These are phyloP conservation scores for Scomber colias DNA, from an alignment of 2,113 vertebrate species.

Conservation along the genomic window DNA sequence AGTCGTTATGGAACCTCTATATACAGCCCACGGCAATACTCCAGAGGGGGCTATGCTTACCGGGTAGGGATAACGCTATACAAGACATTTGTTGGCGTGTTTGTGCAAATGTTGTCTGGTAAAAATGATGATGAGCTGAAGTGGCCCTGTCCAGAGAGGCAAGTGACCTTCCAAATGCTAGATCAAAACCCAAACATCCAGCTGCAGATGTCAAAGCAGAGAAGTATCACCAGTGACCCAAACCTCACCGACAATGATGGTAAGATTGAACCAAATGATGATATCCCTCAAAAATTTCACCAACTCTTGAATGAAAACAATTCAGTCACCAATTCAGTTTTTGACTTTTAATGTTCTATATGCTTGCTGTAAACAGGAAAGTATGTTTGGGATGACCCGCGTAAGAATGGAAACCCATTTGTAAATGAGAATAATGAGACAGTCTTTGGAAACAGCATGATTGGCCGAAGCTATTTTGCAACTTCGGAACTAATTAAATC, in stretches of 20 bases:
- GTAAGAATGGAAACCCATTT: slow-evolving; percentile 59
- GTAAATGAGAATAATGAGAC: slow-evolving; percentile 61
- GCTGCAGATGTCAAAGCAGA: slow-evolving; percentile 86
- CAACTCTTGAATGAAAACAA: slow-evolving; percentile 33
- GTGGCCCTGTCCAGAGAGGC: slow-evolving; percentile 89
- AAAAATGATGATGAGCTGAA: slow-evolving; percentile 83
- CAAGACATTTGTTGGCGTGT: slow-evolving; percentile 64
- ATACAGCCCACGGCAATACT: slow-evolving; percentile 87
- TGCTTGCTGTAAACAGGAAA: slow-evolving; percentile 24
- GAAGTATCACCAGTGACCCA: slow-evolving; percentile 69
- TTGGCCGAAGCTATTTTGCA: accelerated
- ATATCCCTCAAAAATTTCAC: not conserved
- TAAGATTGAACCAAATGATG: not conserved
- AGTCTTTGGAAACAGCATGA: not conserved
- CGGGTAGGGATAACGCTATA: slow-evolving; percentile 44
- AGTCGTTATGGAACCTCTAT: not conserved
- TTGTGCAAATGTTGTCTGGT: slow-evolving; percentile 86
- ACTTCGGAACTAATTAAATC: slow-evolving; percentile 64
- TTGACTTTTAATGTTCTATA: not conserved
- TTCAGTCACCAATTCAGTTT: slow-evolving; percentile 53
- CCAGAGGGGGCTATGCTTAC: slow-evolving; percentile 88
- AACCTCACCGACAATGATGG: accelerated
- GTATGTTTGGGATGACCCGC: slow-evolving; percentile 33
- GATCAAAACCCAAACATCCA: slow-evolving; percentile 78
- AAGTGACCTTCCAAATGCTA: slow-evolving; percentile 79